Evolutionary conservation across 2,797 vertebrate species (phyloP).

Genomic region (Lacerta agilis): DNA sequence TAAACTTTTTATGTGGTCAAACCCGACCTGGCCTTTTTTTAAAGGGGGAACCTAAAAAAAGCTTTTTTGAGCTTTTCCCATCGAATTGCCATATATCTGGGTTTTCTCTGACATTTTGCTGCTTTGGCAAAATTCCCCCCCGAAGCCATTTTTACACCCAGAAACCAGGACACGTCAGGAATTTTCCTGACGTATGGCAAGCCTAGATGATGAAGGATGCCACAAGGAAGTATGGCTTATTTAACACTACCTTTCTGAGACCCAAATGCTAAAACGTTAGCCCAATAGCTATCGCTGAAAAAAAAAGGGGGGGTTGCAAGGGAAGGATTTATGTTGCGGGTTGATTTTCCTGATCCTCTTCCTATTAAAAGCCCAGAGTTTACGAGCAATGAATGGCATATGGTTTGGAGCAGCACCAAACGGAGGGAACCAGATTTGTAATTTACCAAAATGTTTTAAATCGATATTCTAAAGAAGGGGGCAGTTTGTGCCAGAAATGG

Average conservation of each 20-base stretch:
- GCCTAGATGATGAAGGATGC: not conserved
- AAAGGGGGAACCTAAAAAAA: too few species aligned
- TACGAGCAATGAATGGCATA: conserved; percentile 51
- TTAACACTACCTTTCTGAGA: not conserved
- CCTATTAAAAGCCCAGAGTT: conserved; percentile 44
- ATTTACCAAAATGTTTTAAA: conserved; percentile 61
- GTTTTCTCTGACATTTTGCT: too few species aligned
- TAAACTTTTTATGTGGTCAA: too few species aligned
- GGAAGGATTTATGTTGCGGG: conserved; percentile 52
- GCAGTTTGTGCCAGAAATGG: conserved; percentile 43
- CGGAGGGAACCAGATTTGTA: conserved; percentile 63
- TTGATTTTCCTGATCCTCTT: conserved; percentile 52
- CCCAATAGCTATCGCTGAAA: conserved; percentile 47
- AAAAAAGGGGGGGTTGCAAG: conserved; percentile 21
- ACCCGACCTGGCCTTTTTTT: too few species aligned
- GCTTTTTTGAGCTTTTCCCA: too few species aligned
- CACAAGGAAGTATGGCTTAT: not conserved
- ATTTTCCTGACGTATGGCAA: too few species aligned
- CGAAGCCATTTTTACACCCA: too few species aligned
- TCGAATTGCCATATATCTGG: too few species aligned
- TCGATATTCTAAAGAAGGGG: conserved; percentile 61
- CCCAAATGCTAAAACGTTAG: conserved; percentile 53
- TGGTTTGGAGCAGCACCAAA: conserved; percentile 52
- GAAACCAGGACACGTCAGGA: too few species aligned
- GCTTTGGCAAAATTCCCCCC: too few species aligned